Evolutionary conservation across 2,888 invertebrate species (phyloP), one percentile per base, ranked within the genome.

Genomic region (Brachypalpus laphriformis): DNA sequence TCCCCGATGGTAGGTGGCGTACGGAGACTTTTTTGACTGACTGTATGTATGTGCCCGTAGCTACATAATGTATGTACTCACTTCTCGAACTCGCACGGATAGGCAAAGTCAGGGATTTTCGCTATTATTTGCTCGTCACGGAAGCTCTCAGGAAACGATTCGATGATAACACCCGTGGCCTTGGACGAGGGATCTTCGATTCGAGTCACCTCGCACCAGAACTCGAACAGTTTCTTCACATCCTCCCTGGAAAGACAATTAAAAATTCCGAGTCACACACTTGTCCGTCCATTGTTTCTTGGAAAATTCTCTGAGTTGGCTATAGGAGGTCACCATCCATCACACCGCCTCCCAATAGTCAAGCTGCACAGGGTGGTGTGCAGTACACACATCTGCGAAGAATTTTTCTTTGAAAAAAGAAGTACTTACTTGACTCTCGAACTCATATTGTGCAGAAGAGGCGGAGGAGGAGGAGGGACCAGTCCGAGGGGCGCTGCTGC

Each of bases 31-130:
- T n/a, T n/a, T n/a, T n/a, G n/a, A n/a, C n/a, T n/a, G n/a, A n/a
- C n/a, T n/a, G n/a, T 42, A 34, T n/a, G 18, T 8, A 28, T 31
- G 18, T 11, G 25, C 25, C 25, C 5, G 25, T 25, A 5, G 25
- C 3, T 25, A 45, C 14, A 56, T 34, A 34, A 9, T 9, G 47
- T 47, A 28, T 28, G 20, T 76, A 94, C 94, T 93, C 92, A 96
- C 97, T 95, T 95, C 91, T 95, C 94, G 90, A 96, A 94, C 90
- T 95, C 94, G 91, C 96, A 96, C 14, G 97, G 98, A 93, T 97
- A 98, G 88, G 97, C 96, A 93, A 98, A 98, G 92, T 97, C 96
- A 51, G 98, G 97, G 89, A 98, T 95, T 89, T 96, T 95, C 91
- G 95, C 96, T 76, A 98, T 93, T 87, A 97, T 95, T 91, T 97